Conservation (phyloP, 2,888 invertebrate genomes). For the Anarsia innoxiella region DNA sequence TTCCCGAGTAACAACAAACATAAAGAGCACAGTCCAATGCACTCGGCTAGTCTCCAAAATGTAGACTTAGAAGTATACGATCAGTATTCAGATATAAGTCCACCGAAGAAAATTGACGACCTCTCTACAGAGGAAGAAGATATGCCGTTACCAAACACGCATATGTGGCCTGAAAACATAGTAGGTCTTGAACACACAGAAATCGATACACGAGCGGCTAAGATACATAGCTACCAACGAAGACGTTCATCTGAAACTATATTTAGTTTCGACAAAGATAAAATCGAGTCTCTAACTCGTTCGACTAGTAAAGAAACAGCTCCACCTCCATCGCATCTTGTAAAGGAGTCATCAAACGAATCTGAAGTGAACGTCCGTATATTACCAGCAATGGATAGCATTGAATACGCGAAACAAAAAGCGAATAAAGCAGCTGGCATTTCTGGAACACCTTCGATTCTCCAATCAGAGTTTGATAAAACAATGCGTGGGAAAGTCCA, state of each 20-base stretch:
- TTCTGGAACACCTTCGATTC: constrained; percentile 68
- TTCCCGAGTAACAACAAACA: constrained; percentile 76
- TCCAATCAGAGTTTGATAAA: constrained; percentile 79
- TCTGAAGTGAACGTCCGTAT: constrained; percentile 67
- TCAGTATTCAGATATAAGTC: constrained; percentile 51
- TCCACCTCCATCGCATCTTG: constrained; percentile 43
- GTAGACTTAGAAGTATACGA: constrained; percentile 79
- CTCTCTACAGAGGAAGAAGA: constrained; percentile 72
- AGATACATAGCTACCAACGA: constrained; percentile 71
- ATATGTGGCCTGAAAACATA: constrained; percentile 75
- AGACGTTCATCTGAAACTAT: constrained; percentile 83
- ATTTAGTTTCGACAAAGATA: constrained; percentile 85
- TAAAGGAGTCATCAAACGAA: constrained; percentile 70
- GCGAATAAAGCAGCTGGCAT: constrained; percentile 55
- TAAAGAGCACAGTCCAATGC: constrained; percentile 76
- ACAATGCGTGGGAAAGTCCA: constrained; percentile 58
- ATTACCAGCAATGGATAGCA: constrained; percentile 71
- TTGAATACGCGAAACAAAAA: constrained; percentile 73
- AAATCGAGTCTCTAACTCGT: constrained; percentile 81
- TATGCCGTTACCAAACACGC: constrained; percentile 60
- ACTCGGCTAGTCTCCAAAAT: constrained; percentile 81
- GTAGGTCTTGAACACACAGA: constrained; percentile 68
- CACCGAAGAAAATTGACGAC: constrained; percentile 56
- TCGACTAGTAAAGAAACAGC: constrained; percentile 59
- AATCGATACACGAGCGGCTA: constrained; percentile 59